Evolutionary conservation across 2,888 invertebrate species (phyloP).

Genomic region (Tetramorium bicarinatum): DNA sequence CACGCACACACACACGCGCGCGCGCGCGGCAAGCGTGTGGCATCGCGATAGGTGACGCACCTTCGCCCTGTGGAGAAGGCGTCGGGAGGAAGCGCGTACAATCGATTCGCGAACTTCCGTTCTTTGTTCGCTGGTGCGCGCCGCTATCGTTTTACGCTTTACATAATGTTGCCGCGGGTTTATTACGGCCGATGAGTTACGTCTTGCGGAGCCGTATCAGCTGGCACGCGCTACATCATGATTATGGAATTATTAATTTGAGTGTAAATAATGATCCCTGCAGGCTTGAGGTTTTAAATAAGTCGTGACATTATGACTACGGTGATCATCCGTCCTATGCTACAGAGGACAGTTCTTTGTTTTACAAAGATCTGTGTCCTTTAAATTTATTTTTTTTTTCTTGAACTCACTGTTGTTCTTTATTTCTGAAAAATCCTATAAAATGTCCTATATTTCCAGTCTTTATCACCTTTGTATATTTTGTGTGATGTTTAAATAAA

Average conservation of each 20-base stretch:
- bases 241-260: constrained; percentile 18
- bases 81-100: constrained; percentile 69
- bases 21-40: constrained; percentile 37
- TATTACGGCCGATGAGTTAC: constrained; percentile 50
- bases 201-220: neutral
- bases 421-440: too few relatives aligned
- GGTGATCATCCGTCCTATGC: too few relatives aligned
- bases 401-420: too few relatives aligned
- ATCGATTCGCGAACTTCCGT: constrained; percentile 73
- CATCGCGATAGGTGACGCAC: constrained; percentile 72
- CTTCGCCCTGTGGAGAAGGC: constrained; percentile 31
- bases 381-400: too few relatives aligned
- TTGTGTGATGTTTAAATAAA: too few relatives aligned
- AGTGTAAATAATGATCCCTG: neutral
- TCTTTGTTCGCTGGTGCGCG: constrained; percentile 69
- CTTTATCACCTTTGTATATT: too few relatives aligned
- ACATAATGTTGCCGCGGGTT: constrained; percentile 56
- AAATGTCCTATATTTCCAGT: too few relatives aligned
- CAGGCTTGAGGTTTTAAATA: neutral
- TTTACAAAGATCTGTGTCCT: too few relatives aligned
- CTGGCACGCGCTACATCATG: neutral
- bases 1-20: constrained; percentile 30
- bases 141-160: constrained; percentile 64
- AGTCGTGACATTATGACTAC: neutral
- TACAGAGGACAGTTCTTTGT: too few relatives aligned